Evolutionary conservation across 2,888 invertebrate species (phyloP), one percentile per base, ranked within the genome.

Genomic region (Ophonus ardosiacus): DNA sequence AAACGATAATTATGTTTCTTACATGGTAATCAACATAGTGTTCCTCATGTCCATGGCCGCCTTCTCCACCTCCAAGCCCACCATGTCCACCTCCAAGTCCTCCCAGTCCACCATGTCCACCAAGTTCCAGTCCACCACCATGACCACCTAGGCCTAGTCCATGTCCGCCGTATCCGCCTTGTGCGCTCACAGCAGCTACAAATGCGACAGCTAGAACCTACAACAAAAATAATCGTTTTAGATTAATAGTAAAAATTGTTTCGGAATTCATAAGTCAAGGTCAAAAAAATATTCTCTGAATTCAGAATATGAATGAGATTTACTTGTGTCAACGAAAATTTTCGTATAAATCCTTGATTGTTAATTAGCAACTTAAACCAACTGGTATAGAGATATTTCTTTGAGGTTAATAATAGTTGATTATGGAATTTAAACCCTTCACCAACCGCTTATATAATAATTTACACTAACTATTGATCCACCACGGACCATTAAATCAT

Each of bases 161-260:
- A 59, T 88, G 87, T 59, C 79, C 82, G 5, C 82, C 86, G 81
- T 63, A 78, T 74, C 87, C 90, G 90, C 89, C 90, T 88, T 89
- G 89, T 87, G 89, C 90, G 76, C 86, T 87, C 5, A 88, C 89
- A 78, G 87, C 88, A 88, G 88, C 89, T 88, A 90, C 87, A 88
- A 90, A 88, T 90, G 90, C 89, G 87, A 88, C 88, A 88, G 88
- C 88, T 88, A 88, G 88, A 86, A 89, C 88, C 90, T 90, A 84
- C 24, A 86, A 51, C 85, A 82, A 56, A 82, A 56, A 85, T 83
- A 63, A 86, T 51, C 31, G 6, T 31, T 31, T 31, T 59, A 43
- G 8, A 21, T 63, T 63, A 24, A 63, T 63, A 61, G 10, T 15
- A 85, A 2, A 17, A 31, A 31, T 51, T 57, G 17, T 76, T 31